phyloP scores from a whole-genome alignment of 1,140 invertebrate species.

The Carposina sasakii region DNA sequence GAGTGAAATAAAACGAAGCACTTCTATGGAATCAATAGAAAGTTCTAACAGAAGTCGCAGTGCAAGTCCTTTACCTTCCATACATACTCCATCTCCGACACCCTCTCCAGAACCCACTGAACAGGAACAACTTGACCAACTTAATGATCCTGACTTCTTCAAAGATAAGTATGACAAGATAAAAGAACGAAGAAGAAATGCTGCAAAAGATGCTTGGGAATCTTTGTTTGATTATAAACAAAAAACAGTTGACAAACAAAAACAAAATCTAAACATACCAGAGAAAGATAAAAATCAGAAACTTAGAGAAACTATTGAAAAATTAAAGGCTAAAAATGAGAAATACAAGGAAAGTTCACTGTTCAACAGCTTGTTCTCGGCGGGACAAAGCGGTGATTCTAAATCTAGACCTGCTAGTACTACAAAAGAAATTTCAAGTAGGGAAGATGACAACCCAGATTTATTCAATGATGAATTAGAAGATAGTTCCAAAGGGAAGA shows the following conservation, averaged over 20 bases:
- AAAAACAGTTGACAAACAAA: constrained; percentile 49
- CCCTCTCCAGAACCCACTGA: constrained; percentile 31
- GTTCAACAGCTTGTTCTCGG: constrained; percentile 50
- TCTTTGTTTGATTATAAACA: constrained; percentile 55
- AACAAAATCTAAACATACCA: constrained; percentile 45
- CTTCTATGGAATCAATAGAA: constrained; percentile 49
- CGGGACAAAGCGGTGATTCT: constrained; percentile 34
- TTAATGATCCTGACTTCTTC: constrained; percentile 52
- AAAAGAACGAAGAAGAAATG: constrained; percentile 76
- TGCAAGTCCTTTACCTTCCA: constrained; percentile 57
- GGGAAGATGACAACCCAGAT: constrained; percentile 33
- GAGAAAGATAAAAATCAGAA: constrained; percentile 75
- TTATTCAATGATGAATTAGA: constrained; percentile 42
- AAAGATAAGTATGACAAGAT: constrained; percentile 78
- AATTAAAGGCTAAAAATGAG: constrained; percentile 77
- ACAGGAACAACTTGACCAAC: constrained; percentile 33
- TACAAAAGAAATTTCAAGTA: constrained; percentile 35
- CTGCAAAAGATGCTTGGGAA: constrained; percentile 60
- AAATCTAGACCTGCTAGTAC: constrained; percentile 26
- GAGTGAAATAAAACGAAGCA: constrained; percentile 29
- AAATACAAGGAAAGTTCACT: constrained; percentile 64
- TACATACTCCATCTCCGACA: constrained; percentile 56
- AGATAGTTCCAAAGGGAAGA: constrained; percentile 45
- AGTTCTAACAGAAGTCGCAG: constrained; percentile 66
- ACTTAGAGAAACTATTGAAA: constrained; percentile 76